Base-by-base conservation (phyloP, 2,113 vertebrate genomes). In the Nipponia nippon region DNA sequence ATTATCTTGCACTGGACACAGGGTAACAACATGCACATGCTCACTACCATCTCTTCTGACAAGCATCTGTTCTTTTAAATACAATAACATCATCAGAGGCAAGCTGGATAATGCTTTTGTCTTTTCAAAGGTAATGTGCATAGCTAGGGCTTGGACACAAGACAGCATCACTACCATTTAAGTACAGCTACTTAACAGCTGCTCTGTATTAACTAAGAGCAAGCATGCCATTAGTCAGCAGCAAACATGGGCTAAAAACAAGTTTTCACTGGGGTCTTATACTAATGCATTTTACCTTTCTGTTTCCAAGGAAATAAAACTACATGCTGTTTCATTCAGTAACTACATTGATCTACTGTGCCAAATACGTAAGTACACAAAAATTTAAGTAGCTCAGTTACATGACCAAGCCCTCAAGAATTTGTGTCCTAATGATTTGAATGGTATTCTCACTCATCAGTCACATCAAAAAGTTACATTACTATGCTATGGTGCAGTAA, bases 401-500 rank as follows among this genome's bases (percentile, higher is more conserved):
- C 65, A 11, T 30, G 16, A 78, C 38, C 11, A n/a, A 76, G n/a
- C 22, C 75, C n/a, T 63, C 34, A 42, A 73, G 34, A 87, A 69
- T 78, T 52, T 12, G 18, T 6, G 19, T 53, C 53, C 47, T 63
- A 36, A 47, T 8, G 34, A 30, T 87, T 30, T 85, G 9, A 78
- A 61, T 11, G 27, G 16, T 49, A 84, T 70, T 82, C 25, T 66
- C 11, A 29, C 52, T 72, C 13, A 16, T 16, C 34, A n/a, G 36
- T 52, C 40, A 22, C 34, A 72, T 10, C 11, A 53, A 6, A 56
- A 77, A 90, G n/a, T 61, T 47, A 1, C 25, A 27, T 32, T 61
- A 13, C 38, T 26, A 11, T 0, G 4, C 56, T 71, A 32, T 2
- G 1, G 21, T 1, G 4, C 19, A 71, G 29, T 53, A 20, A 58